phyloP scores from a whole-genome alignment of 2,888 invertebrate genomes.

The Brassicogethes aeneus region DNA sequence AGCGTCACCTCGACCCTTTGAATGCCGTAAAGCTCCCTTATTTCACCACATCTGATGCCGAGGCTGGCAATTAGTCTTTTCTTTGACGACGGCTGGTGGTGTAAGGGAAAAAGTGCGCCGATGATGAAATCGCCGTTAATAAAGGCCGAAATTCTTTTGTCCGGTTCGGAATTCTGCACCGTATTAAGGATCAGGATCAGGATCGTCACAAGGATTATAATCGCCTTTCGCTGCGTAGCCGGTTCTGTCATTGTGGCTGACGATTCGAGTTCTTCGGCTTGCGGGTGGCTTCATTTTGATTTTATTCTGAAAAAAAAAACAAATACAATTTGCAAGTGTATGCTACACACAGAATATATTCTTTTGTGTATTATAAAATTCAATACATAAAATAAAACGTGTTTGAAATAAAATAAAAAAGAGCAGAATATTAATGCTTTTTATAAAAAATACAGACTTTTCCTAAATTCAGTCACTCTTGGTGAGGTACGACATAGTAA shows the following conservation, averaged over 20 bases:
- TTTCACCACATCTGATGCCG: slow-evolving; percentile 46
- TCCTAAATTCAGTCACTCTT: no score
- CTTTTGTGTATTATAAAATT: no score
- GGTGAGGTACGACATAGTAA: no score
- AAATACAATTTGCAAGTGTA: no score
- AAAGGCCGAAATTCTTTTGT: slow-evolving; percentile 41
- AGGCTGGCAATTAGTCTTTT: slow-evolving; percentile 26
- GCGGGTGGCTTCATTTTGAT: slow-evolving; percentile 6
- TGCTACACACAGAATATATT: no score
- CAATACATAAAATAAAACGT: no score
- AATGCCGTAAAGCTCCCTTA: slow-evolving; percentile 68
- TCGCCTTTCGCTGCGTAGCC: background rate
- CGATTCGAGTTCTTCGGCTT: no score
- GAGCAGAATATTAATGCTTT: no score
- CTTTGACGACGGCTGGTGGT: slow-evolving; percentile 39
- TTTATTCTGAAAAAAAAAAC: slow-evolving; percentile 9
- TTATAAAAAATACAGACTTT: no score
- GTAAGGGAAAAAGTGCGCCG: slow-evolving; percentile 48
- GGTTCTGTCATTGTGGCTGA: background rate
- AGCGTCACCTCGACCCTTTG: slow-evolving; percentile 60
- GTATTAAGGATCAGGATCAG: slow-evolving; percentile 6
- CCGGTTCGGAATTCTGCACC: slow-evolving; percentile 8
- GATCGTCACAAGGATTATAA: slow-evolving; percentile 6
- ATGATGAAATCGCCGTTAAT: slow-evolving; percentile 49
- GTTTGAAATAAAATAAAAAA: no score